phyloP scores from a whole-genome alignment of 2,888 invertebrate species.

The Embidobia sp. region DNA sequence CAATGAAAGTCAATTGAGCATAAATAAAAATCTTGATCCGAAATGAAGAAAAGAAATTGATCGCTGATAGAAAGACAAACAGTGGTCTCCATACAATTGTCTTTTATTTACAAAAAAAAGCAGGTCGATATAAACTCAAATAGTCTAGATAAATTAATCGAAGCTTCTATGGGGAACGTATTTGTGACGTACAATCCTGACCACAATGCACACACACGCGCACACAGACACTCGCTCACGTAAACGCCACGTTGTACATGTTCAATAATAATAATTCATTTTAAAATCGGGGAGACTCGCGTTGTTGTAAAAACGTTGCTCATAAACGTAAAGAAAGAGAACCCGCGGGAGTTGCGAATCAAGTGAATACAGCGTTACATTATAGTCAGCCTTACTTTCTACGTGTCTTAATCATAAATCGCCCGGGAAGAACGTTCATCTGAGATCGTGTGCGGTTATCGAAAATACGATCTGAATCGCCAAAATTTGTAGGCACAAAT shows the following conservation, averaged over 20 bases:
- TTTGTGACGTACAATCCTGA: slow-evolving; percentile 8
- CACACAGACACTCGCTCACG: too few species aligned
- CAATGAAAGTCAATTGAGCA: background rate
- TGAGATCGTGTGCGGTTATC: slow-evolving; percentile 12
- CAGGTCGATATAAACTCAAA: slow-evolving; percentile 32
- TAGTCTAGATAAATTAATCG: slow-evolving; percentile 35
- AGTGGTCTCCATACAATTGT: slow-evolving; percentile 22
- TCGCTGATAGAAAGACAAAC: slow-evolving; percentile 31
- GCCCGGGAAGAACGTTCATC: slow-evolving; percentile 34
- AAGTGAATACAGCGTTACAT: slow-evolving; percentile 26
- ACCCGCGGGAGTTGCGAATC: too few species aligned
- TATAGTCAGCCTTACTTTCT: slow-evolving; percentile 44
- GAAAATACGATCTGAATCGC: too few species aligned
- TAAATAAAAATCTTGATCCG: slow-evolving; percentile 17
- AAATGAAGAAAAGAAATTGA: background rate
- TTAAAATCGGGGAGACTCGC: slow-evolving; percentile 3
- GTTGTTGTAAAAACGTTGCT: slow-evolving; percentile 15
- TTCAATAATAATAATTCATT: background rate
- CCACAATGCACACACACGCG: slow-evolving; percentile 27
- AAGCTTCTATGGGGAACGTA: slow-evolving; percentile 20
- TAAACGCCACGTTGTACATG: slow-evolving; percentile 12
- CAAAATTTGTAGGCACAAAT: too few species aligned
- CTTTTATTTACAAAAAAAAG: slow-evolving; percentile 41
- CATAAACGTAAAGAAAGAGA: slow-evolving; percentile 4
- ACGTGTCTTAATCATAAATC: too few species aligned